A percentile compares a stretch with the other conserved stretches of the same genome.
Conservation (phyloP, 2,797 vertebrate genomes). For the Peromyscus melanophrys region DNA sequence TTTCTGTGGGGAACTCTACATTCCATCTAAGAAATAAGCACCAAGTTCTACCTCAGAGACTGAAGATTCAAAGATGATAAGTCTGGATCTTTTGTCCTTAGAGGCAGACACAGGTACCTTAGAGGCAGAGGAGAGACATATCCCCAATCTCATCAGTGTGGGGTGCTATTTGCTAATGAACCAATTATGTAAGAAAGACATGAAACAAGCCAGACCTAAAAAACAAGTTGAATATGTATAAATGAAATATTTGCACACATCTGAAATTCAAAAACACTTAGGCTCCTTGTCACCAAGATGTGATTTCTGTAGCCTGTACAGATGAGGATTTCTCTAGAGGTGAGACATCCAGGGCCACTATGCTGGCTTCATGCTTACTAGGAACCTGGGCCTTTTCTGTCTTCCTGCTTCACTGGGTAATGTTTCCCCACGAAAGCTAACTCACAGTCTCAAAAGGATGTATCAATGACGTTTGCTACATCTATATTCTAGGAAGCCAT, state of each 20-base stretch:
- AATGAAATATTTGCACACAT: not conserved
- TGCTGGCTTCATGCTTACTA: not conserved
- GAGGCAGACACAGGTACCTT: not conserved
- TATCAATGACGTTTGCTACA: not conserved
- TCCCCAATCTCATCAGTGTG: rapidly evolving
- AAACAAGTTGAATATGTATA: not conserved
- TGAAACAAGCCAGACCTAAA: not conserved
- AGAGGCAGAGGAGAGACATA: not conserved
- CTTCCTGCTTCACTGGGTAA: not conserved
- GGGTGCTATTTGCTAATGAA: not conserved
- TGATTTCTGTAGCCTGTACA: not conserved
- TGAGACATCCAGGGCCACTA: not conserved
- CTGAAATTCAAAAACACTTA: not conserved
- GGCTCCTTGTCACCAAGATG: not conserved
- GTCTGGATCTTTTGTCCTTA: not conserved
- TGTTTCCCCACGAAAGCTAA: not conserved
- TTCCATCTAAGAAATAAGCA: not conserved
- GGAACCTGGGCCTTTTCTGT: not conserved
- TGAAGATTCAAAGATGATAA: not conserved
- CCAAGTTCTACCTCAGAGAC: not conserved
- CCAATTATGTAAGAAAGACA: not conserved
- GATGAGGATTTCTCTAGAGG: not conserved
- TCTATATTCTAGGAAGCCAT: not conserved
- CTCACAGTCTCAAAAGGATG: not conserved
- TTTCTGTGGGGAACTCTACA: not conserved